These are phyloP conservation scores for Rynchops niger DNA, from an alignment of 2,113 vertebrate genomes.

Conservation along the genomic window DNA sequence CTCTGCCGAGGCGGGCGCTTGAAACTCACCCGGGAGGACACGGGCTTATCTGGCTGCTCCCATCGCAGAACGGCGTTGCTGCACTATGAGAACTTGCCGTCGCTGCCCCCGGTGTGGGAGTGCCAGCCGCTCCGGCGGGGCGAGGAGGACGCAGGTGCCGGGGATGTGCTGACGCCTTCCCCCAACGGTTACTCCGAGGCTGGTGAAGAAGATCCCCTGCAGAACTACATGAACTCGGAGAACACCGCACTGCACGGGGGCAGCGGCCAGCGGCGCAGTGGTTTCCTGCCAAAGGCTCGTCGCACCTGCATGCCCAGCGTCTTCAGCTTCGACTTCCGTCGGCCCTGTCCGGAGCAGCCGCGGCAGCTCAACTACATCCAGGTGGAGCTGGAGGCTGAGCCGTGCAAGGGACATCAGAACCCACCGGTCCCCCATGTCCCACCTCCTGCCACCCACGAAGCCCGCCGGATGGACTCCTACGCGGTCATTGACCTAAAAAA, in stretches of 20 bases:
- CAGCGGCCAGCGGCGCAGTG: constrained; percentile 6
- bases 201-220: constrained; percentile 85
- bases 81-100: constrained; percentile 96
- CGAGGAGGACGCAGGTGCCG: constrained; percentile 76
- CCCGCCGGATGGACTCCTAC: constrained; percentile 88
- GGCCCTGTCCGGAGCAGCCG: constrained; percentile 80
- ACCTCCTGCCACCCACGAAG: not conserved
- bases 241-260: constrained; percentile 63
- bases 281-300: constrained; percentile 68
- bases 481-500: constrained; percentile 98
- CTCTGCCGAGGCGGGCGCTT: constrained; percentile 69
- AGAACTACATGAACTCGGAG: constrained; percentile 81
- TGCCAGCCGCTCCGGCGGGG: constrained; percentile 79
- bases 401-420: constrained; percentile 43
- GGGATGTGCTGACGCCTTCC: constrained; percentile 80
- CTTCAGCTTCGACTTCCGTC: constrained; percentile 94
- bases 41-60: constrained; percentile 62
- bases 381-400: constrained; percentile 90
- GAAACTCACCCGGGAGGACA: constrained; percentile 74
- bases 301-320: constrained; percentile 70
- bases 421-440: not conserved
- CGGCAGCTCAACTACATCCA: constrained; percentile 99
- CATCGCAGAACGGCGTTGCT: constrained; percentile 87
- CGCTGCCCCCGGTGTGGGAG: constrained; percentile 93
- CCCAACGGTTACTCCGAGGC: constrained; percentile 89